These are phyloP conservation scores for Acropternis orthonyx DNA, from an alignment of 2,797 vertebrate genomes.

Conservation along the genomic window DNA sequence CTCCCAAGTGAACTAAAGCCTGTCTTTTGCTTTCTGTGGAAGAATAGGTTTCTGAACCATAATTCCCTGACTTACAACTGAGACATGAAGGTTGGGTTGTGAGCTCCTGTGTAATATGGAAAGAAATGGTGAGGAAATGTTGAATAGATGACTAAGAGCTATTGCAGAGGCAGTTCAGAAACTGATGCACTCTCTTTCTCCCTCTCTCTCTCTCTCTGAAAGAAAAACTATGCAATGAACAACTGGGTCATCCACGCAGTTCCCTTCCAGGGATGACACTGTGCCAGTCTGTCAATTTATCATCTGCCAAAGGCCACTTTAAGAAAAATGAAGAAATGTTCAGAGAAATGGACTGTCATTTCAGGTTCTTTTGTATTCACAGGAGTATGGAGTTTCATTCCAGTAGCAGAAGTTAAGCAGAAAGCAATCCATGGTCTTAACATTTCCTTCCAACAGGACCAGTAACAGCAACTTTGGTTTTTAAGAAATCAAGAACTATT, in stretches of 20 bases:
- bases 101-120: neutral
- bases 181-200: neutral
- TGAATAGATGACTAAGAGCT: neutral
- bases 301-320: neutral
- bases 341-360: neutral
- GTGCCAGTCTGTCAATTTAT: neutral
- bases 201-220: neutral
- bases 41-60: neutral
- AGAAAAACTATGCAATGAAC: neutral
- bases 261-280: neutral
- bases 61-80: neutral
- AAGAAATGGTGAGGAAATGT: neutral
- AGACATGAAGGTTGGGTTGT: neutral
- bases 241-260: neutral
- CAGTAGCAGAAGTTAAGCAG: neutral
- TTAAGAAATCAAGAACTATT: neutral
- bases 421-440: constrained; percentile 10
- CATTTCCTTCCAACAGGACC: constrained; percentile 35
- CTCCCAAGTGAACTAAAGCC: neutral
- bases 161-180: neutral
- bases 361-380: neutral
- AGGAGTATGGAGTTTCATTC: neutral
- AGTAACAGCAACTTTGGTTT: neutral
- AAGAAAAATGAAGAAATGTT: neutral
- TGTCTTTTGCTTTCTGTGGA: neutral